Conservation (phyloP, 2,113 vertebrate species). For the Seriola rivoliana region DNA sequence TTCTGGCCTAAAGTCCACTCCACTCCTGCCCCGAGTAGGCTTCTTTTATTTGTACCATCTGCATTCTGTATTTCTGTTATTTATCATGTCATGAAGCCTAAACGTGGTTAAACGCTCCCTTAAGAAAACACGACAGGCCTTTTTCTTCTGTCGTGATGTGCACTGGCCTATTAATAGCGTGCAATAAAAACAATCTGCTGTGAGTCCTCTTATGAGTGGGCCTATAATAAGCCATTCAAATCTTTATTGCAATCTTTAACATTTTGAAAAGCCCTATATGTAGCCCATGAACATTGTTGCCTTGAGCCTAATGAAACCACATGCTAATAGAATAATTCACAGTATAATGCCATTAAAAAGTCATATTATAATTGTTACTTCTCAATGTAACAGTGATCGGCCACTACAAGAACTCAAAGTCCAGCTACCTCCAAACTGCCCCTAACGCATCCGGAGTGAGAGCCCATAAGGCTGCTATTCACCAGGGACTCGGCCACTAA, state of each 20-base stretch:
- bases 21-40: conserved; percentile 52
- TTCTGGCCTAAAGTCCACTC: conserved; percentile 27
- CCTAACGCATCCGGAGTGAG: conserved; percentile 45
- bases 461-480: conserved; percentile 54
- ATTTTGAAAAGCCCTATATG: no score
- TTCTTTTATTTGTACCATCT: background rate
- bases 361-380: background rate
- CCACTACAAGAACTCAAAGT: background rate
- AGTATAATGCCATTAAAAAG: background rate
- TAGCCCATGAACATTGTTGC: no score
- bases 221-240: background rate
- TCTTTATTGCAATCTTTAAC: no score
- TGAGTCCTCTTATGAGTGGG: background rate
- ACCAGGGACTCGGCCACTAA: conserved; percentile 51
- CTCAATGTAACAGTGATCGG: background rate
- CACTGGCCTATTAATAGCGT: background rate
- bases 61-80: background rate
- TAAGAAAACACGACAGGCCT: background rate
- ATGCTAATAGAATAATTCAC: background rate
- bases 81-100: background rate
- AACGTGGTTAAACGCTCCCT: background rate
- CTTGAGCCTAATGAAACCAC: background rate
- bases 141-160: background rate
- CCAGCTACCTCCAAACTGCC: background rate
- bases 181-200: background rate